A percentile compares a stretch with the other conserved stretches of the same genome.
These are phyloP conservation scores for Ectemnius lituratus DNA, from an alignment of 2,888 invertebrate species.

Conservation along the genomic window DNA sequence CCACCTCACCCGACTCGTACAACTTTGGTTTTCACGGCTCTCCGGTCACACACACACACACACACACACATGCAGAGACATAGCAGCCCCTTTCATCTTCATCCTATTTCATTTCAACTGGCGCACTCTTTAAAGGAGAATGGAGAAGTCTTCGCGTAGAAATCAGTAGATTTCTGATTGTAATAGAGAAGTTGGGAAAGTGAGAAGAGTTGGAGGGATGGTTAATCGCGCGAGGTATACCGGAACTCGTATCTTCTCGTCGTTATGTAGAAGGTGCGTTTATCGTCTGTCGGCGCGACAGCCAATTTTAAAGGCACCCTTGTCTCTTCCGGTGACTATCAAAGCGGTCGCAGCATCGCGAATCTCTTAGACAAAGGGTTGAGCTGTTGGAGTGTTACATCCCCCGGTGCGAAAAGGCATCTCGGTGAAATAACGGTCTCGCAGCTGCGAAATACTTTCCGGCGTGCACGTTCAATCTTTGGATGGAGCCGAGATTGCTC, in stretches of 20 bases:
- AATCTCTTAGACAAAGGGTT: constrained; percentile 54
- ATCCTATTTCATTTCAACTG: too few relatives aligned
- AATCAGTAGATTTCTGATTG: too few relatives aligned
- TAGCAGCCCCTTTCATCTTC: neutral
- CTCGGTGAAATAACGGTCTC: constrained; percentile 31
- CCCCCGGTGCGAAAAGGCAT: constrained; percentile 8
- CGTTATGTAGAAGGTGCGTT: constrained; percentile 26
- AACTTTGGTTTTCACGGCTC: too few relatives aligned
- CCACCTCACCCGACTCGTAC: too few relatives aligned
- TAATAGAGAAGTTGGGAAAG: too few relatives aligned
- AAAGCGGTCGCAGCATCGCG: constrained; percentile 39
- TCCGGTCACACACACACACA: too few relatives aligned
- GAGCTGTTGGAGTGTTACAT: constrained; percentile 16
- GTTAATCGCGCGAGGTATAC: constrained; percentile 3
- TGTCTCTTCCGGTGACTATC: constrained; percentile 54
- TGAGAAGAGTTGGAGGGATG: too few relatives aligned
- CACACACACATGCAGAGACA: too few relatives aligned
- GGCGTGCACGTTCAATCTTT: constrained; percentile 39
- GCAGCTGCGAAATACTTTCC: constrained; percentile 52
- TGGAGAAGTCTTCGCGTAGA: too few relatives aligned
- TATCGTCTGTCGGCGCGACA: constrained; percentile 25
- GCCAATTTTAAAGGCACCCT: constrained; percentile 48
- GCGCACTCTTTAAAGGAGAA: too few relatives aligned
- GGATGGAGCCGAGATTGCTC: constrained; percentile 58
- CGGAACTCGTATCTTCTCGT: constrained; percentile 16